Evolutionary conservation across 2,888 invertebrate species (phyloP).

Genomic region (Actias luna): DNA sequence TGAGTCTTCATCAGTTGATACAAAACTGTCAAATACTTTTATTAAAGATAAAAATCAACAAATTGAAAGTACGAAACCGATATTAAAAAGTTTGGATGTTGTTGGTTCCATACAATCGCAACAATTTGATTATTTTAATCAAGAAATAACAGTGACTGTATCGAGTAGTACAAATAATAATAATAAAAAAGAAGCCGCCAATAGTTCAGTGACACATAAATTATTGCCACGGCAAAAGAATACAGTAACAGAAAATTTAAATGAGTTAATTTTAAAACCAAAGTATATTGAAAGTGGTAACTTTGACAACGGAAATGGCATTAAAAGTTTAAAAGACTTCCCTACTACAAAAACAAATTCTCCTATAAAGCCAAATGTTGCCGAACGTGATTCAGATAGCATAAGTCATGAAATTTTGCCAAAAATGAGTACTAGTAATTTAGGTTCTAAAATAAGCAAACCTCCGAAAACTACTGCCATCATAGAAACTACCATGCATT

Average conservation of each 20-base stretch:
- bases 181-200: constrained; percentile 24
- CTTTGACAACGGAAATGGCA: constrained; percentile 8
- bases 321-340: constrained; percentile 16
- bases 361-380: constrained; percentile 22
- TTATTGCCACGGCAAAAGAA: constrained; percentile 52
- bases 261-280: constrained; percentile 22
- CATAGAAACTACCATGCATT: constrained; percentile 21
- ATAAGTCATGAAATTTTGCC: constrained; percentile 28
- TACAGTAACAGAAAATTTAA: constrained; percentile 33
- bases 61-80: not conserved
- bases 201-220: constrained; percentile 32
- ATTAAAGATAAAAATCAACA: not conserved
- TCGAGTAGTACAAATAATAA: constrained; percentile 21
- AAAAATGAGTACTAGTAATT: constrained; percentile 32
- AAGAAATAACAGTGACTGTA: constrained; percentile 14
- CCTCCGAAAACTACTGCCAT: constrained; percentile 21
- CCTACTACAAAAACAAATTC: constrained; percentile 17
- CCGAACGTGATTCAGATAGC: constrained; percentile 23
- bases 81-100: not conserved
- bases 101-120: not conserved
- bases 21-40: not conserved
- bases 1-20: not conserved
- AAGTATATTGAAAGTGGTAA: constrained; percentile 10
- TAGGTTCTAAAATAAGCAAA: constrained; percentile 18
- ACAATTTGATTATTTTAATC: not conserved